phyloP scores from a whole-genome alignment of 2,888 invertebrate genomes.

The Elmis aenea region DNA sequence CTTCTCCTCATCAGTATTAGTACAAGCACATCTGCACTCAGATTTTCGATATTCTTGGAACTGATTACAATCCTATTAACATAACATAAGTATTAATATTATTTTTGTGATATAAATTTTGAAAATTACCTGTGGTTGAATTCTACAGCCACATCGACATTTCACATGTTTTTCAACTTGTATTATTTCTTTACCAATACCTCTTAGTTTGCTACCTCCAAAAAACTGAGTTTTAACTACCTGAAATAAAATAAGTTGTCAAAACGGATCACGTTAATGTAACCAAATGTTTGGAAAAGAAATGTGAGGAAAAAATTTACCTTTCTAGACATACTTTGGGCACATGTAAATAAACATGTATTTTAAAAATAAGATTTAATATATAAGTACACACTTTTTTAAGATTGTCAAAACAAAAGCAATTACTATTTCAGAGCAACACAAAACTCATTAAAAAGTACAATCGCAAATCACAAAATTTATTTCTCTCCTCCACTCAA shows the following conservation, averaged over 20 bases:
- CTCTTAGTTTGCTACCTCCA: slow-evolving; percentile 40
- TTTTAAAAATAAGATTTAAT: no score
- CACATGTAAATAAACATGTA: no score
- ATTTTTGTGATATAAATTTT: neutral
- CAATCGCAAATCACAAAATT: no score
- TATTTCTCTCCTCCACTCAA: no score
- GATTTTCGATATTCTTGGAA: slow-evolving; percentile 54
- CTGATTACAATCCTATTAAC: slow-evolving; percentile 53
- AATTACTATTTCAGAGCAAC: no score
- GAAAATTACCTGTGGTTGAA: slow-evolving; percentile 50
- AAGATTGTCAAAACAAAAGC: no score
- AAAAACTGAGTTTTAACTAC: slow-evolving; percentile 48
- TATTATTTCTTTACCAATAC: slow-evolving; percentile 48
- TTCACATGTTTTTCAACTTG: slow-evolving; percentile 56
- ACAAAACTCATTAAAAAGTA: no score
- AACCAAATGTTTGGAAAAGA: no score
- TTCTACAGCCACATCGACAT: slow-evolving; percentile 58
- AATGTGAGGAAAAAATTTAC: no score
- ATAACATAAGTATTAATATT: slow-evolving; percentile 4
- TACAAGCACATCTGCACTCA: slow-evolving; percentile 59
- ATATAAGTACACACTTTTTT: no score
- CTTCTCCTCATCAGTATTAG: slow-evolving; percentile 54
- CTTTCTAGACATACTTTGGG: no score
- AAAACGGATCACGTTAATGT: neutral
- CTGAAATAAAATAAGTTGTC: slow-evolving; percentile 32